phyloP scores from a whole-genome alignment of 2,797 vertebrate genomes.

The Pipistrellus nathusii region DNA sequence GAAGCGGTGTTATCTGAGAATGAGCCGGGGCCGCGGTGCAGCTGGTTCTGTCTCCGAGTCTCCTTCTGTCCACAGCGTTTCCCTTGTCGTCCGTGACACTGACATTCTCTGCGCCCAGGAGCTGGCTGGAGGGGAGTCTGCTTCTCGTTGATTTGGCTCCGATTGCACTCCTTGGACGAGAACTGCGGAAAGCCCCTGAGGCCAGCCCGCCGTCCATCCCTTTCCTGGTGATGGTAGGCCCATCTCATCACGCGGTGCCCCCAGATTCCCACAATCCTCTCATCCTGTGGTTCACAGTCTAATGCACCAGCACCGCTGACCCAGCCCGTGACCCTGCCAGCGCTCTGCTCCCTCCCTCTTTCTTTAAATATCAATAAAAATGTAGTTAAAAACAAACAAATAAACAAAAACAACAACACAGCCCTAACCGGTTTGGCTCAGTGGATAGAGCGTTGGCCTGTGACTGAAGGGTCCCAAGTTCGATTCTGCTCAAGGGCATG shows the following conservation, averaged over 20 bases:
- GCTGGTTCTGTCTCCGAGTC: fast-evolving
- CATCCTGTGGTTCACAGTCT: neutral
- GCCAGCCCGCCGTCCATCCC: neutral
- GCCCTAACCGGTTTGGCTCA: too few species aligned
- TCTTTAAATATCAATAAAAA: neutral
- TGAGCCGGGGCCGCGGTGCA: fast-evolving
- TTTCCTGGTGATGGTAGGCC: fast-evolving
- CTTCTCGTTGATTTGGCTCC: neutral
- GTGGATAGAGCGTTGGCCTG: too few species aligned
- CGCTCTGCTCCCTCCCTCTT: too few species aligned
- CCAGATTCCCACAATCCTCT: neutral
- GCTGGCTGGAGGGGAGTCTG: neutral
- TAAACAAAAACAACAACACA: too few species aligned
- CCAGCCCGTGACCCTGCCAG: neutral
- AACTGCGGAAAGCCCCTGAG: too few species aligned
- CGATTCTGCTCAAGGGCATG: too few species aligned
- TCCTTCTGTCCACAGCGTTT: fast-evolving
- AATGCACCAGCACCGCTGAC: neutral
- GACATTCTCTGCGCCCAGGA: neutral
- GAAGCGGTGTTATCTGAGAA: neutral
- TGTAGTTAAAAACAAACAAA: too few species aligned
- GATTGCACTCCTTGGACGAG: neutral
- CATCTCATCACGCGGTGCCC: neutral
- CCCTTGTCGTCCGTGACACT: neutral
- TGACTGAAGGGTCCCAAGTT: too few species aligned